Evolutionary conservation across 1,140 invertebrate species (phyloP), one percentile per base, ranked within the genome.

Genomic region (Gonatopus flavifemur): DNA sequence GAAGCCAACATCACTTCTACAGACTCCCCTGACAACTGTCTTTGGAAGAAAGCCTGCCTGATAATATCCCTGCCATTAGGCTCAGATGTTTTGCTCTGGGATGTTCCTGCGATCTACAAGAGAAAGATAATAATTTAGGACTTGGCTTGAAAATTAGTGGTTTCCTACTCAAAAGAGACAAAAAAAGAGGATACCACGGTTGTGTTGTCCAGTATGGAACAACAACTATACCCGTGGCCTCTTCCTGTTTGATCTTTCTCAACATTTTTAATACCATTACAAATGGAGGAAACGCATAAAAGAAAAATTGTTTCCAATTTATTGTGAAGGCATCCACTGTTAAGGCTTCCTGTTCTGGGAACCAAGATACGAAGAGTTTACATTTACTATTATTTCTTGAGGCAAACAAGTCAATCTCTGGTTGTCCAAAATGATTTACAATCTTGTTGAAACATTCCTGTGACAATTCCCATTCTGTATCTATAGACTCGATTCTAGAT

Each of bases 31-130:
- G 51, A 28, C 0, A 45, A 2, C 2, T 18, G 8, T 46, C 22
- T 54, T 4, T 22, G 24, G 13, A 48, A n/a, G 25, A 57, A 41
- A 18, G 49, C 40, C 9, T 43, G 10, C 49, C 49, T 44, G 49
- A 52, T 52, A 57, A 28, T 33, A 21, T 39, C 12, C 13, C n/a
- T 9, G 21, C 47, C 3, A 52, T 46, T 22, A 52, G n/a, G 7
- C n/a, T 3, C 12, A 46, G 6, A 13, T 25, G 8, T 19, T 35
- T 12, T n/a, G 50, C 16, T 18, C 30, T 22, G 15, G 38, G 43
- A 20, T 52, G 43, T 4, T 3, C 33, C 3, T 24, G 8, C 10
- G 25, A 41, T 16, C 50, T 45, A 19, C 37, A 41, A 13, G 42
- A 30, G 21, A 31, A 46, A 3, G 40, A 25, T 21, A 52, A 52